Conservation (phyloP, 1,140 invertebrate species). For the Marisa cornuarietis region DNA sequence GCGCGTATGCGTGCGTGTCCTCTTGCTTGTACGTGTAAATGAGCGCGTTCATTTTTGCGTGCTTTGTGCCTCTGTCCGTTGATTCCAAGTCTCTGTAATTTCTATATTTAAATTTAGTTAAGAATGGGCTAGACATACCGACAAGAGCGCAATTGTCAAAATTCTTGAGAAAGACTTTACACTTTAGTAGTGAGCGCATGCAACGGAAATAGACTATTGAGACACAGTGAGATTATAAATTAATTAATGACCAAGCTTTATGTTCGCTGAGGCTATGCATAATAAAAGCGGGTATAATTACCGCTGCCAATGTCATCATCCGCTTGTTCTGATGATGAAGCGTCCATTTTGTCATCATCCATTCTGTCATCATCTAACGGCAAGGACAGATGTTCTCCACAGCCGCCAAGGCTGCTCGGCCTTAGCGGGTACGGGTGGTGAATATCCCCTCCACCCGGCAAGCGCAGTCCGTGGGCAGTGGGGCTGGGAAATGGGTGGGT, state of each 20-base stretch:
- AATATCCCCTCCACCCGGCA: background rate
- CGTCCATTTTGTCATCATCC: slow-evolving; percentile 4
- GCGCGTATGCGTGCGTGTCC: too few relatives aligned
- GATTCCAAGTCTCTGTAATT: too few relatives aligned
- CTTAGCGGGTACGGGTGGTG: slow-evolving; percentile 1
- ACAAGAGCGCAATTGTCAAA: too few relatives aligned
- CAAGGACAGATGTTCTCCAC: background rate
- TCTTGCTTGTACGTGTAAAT: too few relatives aligned
- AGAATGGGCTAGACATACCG: too few relatives aligned
- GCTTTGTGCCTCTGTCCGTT: too few relatives aligned
- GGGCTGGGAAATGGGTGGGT: background rate
- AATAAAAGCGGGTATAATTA: background rate
- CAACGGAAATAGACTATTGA: too few relatives aligned
- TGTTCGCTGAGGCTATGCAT: background rate
- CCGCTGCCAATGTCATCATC: background rate
- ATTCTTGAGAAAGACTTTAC: too few relatives aligned
- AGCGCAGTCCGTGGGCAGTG: background rate
- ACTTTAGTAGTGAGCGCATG: too few relatives aligned
- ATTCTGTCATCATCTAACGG: background rate
- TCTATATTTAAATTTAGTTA: too few relatives aligned
- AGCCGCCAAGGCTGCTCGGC: background rate
- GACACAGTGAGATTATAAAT: background rate
- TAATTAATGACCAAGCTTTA: background rate
- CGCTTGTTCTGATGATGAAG: background rate
- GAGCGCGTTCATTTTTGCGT: too few relatives aligned